Conservation (phyloP, 1,140 invertebrate species). For the Diachasma alloeum region DNA sequence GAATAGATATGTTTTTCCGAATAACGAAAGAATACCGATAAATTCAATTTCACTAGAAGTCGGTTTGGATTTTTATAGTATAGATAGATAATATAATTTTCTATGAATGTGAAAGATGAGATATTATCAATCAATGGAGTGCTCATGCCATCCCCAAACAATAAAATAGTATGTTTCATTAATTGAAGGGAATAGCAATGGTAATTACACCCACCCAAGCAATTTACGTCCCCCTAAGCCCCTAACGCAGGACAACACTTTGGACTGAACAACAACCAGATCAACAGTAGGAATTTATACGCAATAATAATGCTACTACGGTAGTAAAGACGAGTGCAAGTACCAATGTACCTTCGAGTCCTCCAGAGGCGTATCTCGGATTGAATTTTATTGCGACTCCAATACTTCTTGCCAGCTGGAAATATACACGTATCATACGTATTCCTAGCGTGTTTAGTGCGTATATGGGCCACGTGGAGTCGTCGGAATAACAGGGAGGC, state of each 20-base stretch:
- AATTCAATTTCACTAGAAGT: too few relatives aligned
- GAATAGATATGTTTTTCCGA: too few relatives aligned
- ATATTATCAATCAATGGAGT: too few relatives aligned
- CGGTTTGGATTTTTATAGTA: too few relatives aligned
- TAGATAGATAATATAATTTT: too few relatives aligned
- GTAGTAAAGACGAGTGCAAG: constrained; percentile 53
- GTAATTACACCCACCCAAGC: constrained; percentile 47
- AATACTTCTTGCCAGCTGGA: not conserved
- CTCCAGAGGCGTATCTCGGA: constrained; percentile 31
- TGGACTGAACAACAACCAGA: not conserved
- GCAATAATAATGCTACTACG: constrained; percentile 58
- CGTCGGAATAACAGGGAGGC: not conserved
- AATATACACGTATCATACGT: not conserved
- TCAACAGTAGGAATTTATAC: constrained; percentile 54
- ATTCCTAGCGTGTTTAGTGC: not conserved
- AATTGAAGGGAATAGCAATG: constrained; percentile 47
- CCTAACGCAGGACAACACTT: not conserved
- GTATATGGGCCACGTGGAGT: not conserved
- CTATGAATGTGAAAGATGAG: too few relatives aligned
- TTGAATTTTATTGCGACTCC: constrained; percentile 49
- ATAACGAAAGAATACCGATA: too few relatives aligned
- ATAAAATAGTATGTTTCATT: not conserved
- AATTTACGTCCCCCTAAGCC: constrained; percentile 47
- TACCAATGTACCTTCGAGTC: constrained; percentile 47
- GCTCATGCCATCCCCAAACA: too few relatives aligned